Percentiles rank a stretch among this genome's conserved stretches.
phyloP scores from a whole-genome alignment of 2,888 invertebrate genomes.

The Lydus trimaculatus region DNA sequence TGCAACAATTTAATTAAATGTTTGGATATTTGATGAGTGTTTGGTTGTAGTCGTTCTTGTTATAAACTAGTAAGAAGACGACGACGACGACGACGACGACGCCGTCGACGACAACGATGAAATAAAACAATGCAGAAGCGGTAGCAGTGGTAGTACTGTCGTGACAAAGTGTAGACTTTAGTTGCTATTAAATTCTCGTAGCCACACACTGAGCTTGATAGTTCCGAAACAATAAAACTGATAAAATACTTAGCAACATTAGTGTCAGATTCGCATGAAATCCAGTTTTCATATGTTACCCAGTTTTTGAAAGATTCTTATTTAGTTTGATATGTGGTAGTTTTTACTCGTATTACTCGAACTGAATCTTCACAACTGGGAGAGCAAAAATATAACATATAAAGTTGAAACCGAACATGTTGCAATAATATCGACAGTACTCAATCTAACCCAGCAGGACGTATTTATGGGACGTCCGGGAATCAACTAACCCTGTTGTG shows the following conservation, averaged over 20 bases:
- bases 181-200: conserved; percentile 35
- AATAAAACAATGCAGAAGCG: conserved; percentile 29
- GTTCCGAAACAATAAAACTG: conserved; percentile 58
- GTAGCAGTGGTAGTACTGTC: neutral
- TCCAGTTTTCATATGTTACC: conserved; percentile 39
- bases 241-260: conserved; percentile 59
- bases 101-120: conserved; percentile 31
- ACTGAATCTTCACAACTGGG: conserved; percentile 51
- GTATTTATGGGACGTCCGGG: conserved; percentile 45
- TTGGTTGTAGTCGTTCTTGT: conserved; percentile 10
- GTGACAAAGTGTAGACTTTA: conserved; percentile 16
- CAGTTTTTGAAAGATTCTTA: conserved; percentile 50
- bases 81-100: conserved; percentile 30
- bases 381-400: conserved; percentile 51
- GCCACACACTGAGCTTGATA: conserved; percentile 46
- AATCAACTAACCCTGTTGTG: conserved; percentile 20
- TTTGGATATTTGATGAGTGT: neutral
- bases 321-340: conserved; percentile 40
- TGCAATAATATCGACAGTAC: conserved; percentile 36
- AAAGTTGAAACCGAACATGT: conserved; percentile 33
- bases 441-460: conserved; percentile 42
- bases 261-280: conserved; percentile 57
- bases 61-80: conserved; percentile 35
- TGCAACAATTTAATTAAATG: conserved; percentile 31
- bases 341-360: conserved; percentile 23